phyloP scores from a whole-genome alignment of 64 coral and sea anemone genomes.

The Montipora capricornis region DNA sequence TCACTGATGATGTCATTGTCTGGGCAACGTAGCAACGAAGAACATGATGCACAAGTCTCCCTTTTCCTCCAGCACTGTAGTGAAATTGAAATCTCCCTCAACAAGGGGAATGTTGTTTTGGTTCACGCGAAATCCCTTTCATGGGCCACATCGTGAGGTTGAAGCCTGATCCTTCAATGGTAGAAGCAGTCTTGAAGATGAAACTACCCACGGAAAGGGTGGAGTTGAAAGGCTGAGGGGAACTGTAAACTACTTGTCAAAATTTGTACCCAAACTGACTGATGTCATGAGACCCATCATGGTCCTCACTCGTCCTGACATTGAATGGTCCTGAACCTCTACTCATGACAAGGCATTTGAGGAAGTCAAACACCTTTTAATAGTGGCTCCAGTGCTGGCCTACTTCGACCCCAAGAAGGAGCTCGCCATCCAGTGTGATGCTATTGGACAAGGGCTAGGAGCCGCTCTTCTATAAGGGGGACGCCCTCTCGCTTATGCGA shows the following conservation, averaged over 20 bases:
- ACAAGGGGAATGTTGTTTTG: conserved; percentile 36
- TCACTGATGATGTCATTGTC: conserved; percentile 49
- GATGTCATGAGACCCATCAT: conserved; percentile 5
- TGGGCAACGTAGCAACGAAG: conserved; percentile 24
- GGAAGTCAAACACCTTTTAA: not conserved
- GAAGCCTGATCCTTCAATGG: conserved; percentile 37
- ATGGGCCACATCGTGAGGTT: conserved; percentile 40
- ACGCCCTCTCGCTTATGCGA: conserved; percentile 4
- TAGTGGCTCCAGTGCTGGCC: not conserved
- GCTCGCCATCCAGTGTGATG: conserved; percentile 9
- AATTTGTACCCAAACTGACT: conserved; percentile 10
- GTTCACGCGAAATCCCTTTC: conserved; percentile 28
- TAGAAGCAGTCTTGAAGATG: conserved; percentile 38
- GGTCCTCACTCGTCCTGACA: not conserved
- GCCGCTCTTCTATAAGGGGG: conserved; percentile 12
- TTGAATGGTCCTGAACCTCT: not conserved
- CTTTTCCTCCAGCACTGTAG: conserved; percentile 25
- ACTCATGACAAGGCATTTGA: not conserved
- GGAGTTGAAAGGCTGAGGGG: conserved; percentile 20
- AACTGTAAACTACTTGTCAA: conserved; percentile 16
- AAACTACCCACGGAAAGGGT: conserved; percentile 8
- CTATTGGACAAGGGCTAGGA: not conserved
- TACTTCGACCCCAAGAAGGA: not conserved
- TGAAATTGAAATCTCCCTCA: conserved; percentile 12
- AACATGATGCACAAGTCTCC: conserved; percentile 6